Evolutionary conservation across 1,140 invertebrate species (phyloP).

Genomic region (Palaemon carinicauda): DNA sequence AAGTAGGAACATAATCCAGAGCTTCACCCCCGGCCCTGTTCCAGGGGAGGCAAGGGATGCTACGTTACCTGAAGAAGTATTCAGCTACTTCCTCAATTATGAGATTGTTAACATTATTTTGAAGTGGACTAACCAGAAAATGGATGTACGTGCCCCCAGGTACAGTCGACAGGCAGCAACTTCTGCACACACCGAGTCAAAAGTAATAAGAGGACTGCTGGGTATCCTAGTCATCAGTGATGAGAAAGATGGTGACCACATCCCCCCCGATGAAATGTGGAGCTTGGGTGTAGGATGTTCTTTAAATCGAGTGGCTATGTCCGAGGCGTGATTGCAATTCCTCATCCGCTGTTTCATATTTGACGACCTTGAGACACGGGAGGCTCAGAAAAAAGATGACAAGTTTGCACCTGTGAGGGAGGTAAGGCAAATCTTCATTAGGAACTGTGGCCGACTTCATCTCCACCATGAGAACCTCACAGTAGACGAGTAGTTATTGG

Average conservation of each 20-base stretch:
- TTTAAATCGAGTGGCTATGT: not conserved
- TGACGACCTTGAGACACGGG: too few relatives aligned
- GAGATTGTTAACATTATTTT: not conserved
- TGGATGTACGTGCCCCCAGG: not conserved
- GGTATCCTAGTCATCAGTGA: not conserved
- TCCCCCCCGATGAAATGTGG: not conserved
- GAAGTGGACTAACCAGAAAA: not conserved
- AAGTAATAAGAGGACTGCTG: not conserved
- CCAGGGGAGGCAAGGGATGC: not conserved
- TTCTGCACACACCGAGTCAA: not conserved
- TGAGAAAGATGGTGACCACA: not conserved
- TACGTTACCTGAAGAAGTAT: not conserved
- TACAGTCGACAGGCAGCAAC: not conserved
- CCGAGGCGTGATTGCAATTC: too few relatives aligned
- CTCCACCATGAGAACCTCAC: too few relatives aligned
- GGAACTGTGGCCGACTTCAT: too few relatives aligned
- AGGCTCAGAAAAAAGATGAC: too few relatives aligned
- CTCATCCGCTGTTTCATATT: too few relatives aligned
- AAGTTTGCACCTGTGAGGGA: too few relatives aligned
- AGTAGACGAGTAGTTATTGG: too few relatives aligned
- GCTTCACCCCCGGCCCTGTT: not conserved
- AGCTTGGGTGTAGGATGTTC: not conserved
- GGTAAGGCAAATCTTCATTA: too few relatives aligned
- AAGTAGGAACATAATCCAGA: not conserved
- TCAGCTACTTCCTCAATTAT: not conserved